Conservation (phyloP, 2,113 vertebrate genomes). For the Choloepus hoffmanni region DNA sequence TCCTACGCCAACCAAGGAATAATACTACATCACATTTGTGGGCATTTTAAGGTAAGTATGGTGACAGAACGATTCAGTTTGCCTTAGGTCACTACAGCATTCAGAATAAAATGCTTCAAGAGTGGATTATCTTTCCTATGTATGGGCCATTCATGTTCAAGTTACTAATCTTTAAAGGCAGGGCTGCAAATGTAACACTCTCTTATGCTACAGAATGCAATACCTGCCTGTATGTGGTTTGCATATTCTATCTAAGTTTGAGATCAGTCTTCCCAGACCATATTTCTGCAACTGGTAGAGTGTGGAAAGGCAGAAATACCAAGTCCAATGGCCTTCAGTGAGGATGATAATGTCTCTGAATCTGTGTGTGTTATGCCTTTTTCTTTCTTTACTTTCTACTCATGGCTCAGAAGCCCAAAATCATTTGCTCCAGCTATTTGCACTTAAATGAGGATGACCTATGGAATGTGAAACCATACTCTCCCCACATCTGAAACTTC, state of each 20-base stretch:
- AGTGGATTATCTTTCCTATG: not conserved
- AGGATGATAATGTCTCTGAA: not conserved
- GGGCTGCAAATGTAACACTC: not conserved
- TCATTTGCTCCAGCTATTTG: not conserved
- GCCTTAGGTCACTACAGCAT: not conserved
- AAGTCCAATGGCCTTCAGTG: not conserved
- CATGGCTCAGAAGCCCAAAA: not conserved
- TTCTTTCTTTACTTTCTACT: not conserved
- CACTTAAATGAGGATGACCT: not conserved
- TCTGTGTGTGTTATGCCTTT: not conserved
- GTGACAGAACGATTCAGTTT: constrained; percentile 19
- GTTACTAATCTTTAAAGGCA: not conserved
- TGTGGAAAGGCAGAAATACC: not conserved
- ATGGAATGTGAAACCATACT: not conserved
- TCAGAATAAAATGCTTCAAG: constrained; percentile 50
- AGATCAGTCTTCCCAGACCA: not conserved
- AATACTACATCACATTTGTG: not conserved
- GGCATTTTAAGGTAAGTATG: constrained; percentile 5
- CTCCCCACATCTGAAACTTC: not conserved
- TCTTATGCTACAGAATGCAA: not conserved
- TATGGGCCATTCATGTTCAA: not conserved
- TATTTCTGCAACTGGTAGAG: not conserved
- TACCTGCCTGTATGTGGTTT: constrained; percentile 11
- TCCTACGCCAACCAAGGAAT: not conserved
- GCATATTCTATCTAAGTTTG: constrained; percentile 25